Evolutionary conservation across 2,113 vertebrate species (phyloP), one percentile per base, ranked within the genome.

Genomic region (Brienomyrus longianalis): DNA sequence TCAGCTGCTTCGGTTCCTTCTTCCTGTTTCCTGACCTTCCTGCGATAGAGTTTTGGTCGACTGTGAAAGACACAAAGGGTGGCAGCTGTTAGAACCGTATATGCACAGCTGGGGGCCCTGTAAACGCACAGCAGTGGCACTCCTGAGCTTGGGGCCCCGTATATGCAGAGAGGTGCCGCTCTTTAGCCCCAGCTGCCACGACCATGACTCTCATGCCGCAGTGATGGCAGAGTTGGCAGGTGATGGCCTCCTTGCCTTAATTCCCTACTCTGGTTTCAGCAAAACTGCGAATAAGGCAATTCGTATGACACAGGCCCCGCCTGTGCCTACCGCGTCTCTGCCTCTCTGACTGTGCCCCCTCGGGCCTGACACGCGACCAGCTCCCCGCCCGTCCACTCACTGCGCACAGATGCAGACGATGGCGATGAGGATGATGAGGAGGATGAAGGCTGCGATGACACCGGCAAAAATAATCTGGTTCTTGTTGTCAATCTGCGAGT

Each of bases 351-450:
- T 66, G 62, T 66, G 62, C 21, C 62, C n/a, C 21, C 19, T 27
- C 62, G 10, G 62, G 62, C n/a, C 62, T n/a, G 62, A n/a, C 4
- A 2, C 6, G n/a, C 2, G 23, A 10, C 1, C 2, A 21, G 35
- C 21, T 9, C 45, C 23, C 21, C 2, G n/a, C 48, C 35, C 3
- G 5, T 3, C 39, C 89, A 94, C 97, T 97, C 95, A 98, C 97
- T 96, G 94, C 91, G 95, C 95, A 93, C 94, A 97, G 31, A 96
- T 90, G 94, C 95, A 97, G 92, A 96, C 92, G 85, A 95, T 93
- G 2, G 96, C 84, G 31, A 97, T 94, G 89, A 97, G 87, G 13
- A 97, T 90, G 83, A 97, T 95, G 66, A 98, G 94, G 47, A 95
- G 13, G 43, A 96, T 89, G 83, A 98, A 94, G 10, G 93, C 95